Evolutionary conservation across 1,140 invertebrate genomes (phyloP), one percentile per base, ranked within the genome.

Genomic region (Marisa cornuarietis): DNA sequence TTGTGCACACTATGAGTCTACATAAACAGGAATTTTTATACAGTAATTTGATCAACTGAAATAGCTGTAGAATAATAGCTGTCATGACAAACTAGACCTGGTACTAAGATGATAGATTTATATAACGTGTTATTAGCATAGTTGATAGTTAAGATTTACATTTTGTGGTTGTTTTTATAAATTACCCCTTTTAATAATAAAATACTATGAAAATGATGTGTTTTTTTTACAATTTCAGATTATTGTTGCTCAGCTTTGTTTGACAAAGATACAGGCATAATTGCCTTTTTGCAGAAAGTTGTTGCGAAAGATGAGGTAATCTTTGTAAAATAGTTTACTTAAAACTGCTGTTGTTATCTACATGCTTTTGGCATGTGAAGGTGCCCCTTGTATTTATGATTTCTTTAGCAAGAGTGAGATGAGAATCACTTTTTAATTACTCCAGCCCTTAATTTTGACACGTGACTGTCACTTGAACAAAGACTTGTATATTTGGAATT

Each of bases 171-270:
- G 31, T 42, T 42, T 42, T 42, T 42, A 42, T 42, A 42, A 42
- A 2, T 42, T 42, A 2, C 31, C 31, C 31, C 31, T 42, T 42
- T 42, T 42, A 42, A 42, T 42, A 42, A 42, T 42, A 42, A 42
- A 42, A 42, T 2, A 42, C 31, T 42, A 71, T 82, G n/a, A 75
- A 31, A 42, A 58, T 22, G 24, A 51, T 61, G 51, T n/a, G n/a
- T n/a, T n/a, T 78, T 81, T 31, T 61, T 69, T 81, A 68, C 75
- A 54, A 61, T 85, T 85, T 76, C 83, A 89, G 88, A 88, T 75
- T 86, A 85, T 49, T 82, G 79, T 73, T 90, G 88, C 78, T 90
- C 89, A 71, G 65, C 84, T 13, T 79, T 90, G 52, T 90, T 90
- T 87, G 85, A 87, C 80, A 87, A 87, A 79, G 85, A 89, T 49